Conservation (phyloP, 2,113 vertebrate genomes). For the Semicossyphus pulcher region DNA sequence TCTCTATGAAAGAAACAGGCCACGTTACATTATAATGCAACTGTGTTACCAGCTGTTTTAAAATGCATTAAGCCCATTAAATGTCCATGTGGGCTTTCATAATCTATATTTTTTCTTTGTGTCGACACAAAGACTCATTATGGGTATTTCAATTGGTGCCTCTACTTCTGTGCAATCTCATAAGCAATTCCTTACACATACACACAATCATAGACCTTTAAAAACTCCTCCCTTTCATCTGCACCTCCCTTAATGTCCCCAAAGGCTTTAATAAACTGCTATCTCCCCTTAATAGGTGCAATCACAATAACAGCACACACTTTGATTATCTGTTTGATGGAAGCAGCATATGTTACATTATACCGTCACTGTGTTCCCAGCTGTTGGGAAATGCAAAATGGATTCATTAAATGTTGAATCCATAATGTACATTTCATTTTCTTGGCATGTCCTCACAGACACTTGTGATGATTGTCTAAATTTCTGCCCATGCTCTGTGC, state of each 20-base stretch:
- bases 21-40: constrained; percentile 10
- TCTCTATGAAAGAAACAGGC: constrained; percentile 1
- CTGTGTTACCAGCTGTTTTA: constrained; percentile 24
- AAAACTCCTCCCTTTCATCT: not conserved
- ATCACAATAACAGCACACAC: constrained; percentile 11
- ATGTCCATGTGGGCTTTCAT: not conserved
- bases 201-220: not conserved
- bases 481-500: not conserved
- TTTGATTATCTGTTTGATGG: constrained; percentile 26
- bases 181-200: not conserved
- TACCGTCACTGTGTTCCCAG: not conserved
- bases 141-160: not conserved
- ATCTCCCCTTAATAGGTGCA: constrained; percentile 28
- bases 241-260: not conserved
- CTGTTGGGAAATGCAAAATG: constrained; percentile 24
- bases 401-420: constrained; percentile 10
- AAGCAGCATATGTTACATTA: constrained; percentile 20
- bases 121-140: not conserved
- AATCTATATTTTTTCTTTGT: not conserved
- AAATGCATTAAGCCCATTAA: constrained; percentile 3
- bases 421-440: not conserved
- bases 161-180: not conserved
- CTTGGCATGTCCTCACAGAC: not conserved
- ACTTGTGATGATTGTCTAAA: not conserved
- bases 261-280: constrained; percentile 20